Evolutionary conservation across 2,113 vertebrate species (phyloP).

Genomic region (Bubo blakistoni): DNA sequence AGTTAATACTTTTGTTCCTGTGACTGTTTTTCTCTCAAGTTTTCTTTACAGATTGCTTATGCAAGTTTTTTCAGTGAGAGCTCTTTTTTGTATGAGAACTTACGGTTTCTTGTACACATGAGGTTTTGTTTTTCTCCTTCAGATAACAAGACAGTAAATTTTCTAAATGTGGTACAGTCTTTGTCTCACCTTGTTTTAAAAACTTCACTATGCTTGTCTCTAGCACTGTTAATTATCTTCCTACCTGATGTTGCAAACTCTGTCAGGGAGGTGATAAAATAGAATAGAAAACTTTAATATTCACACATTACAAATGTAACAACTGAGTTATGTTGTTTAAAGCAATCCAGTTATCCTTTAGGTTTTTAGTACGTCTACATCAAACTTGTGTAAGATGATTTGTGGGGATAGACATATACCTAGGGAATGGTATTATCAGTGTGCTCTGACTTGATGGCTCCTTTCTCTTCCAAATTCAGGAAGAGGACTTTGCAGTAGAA

Average conservation of each 20-base stretch:
- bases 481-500: background rate
- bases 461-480: background rate
- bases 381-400: background rate
- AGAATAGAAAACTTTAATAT: background rate
- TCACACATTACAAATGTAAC: background rate
- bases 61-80: background rate
- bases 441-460: background rate
- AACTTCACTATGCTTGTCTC: background rate
- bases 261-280: background rate
- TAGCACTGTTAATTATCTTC: background rate
- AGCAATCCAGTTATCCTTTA: background rate
- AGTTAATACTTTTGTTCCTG: background rate
- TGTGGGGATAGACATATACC: background rate
- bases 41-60: background rate
- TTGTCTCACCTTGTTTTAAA: background rate
- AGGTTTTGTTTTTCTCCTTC: background rate
- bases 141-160: background rate
- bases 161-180: background rate
- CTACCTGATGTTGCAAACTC: background rate
- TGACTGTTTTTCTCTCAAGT: background rate
- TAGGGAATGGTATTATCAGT: background rate
- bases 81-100: background rate
- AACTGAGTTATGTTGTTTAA: background rate
- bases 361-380: background rate
- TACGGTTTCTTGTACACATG: fast-evolving